These are phyloP conservation scores for Allophyes oxyacanthae DNA, from an alignment of 2,888 invertebrate species.

Conservation along the genomic window DNA sequence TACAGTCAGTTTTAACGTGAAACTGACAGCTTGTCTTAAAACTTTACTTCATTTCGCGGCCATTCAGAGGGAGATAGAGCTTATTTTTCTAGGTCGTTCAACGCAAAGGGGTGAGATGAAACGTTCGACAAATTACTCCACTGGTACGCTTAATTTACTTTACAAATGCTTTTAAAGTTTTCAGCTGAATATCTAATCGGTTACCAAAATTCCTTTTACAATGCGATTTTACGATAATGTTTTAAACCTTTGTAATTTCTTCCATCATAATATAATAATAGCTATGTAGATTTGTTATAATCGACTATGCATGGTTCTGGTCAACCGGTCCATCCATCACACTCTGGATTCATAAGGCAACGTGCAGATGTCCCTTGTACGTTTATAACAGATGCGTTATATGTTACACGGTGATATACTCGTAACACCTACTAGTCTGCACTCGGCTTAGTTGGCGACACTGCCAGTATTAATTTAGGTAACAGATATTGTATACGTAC, in stretches of 20 bases:
- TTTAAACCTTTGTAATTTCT: conserved; percentile 3
- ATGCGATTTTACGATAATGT: conserved; percentile 33
- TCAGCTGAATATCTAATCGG: conserved; percentile 67
- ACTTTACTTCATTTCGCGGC: conserved; percentile 70
- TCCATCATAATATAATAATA: neutral
- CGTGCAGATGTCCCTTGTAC: conserved; percentile 75
- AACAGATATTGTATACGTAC: conserved; percentile 30
- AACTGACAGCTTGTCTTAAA: conserved; percentile 72
- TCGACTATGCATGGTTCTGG: conserved; percentile 56
- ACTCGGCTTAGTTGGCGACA: conserved; percentile 60
- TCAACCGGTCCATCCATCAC: conserved; percentile 80
- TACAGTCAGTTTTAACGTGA: conserved; percentile 57
- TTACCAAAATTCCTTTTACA: conserved; percentile 55
- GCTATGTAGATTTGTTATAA: conserved; percentile 35
- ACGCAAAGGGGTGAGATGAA: conserved; percentile 71
- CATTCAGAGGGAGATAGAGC: conserved; percentile 61
- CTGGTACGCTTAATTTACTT: conserved; percentile 80
- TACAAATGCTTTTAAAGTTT: conserved; percentile 79
- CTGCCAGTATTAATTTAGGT: conserved; percentile 62
- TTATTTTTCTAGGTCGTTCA: conserved; percentile 73
- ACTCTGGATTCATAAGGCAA: conserved; percentile 81
- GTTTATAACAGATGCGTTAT: conserved; percentile 75
- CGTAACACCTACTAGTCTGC: conserved; percentile 60
- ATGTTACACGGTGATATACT: conserved; percentile 55
- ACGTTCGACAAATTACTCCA: conserved; percentile 78